These are phyloP conservation scores for Limosa lapponica DNA, from an alignment of 2,797 vertebrate species.

Conservation along the genomic window DNA sequence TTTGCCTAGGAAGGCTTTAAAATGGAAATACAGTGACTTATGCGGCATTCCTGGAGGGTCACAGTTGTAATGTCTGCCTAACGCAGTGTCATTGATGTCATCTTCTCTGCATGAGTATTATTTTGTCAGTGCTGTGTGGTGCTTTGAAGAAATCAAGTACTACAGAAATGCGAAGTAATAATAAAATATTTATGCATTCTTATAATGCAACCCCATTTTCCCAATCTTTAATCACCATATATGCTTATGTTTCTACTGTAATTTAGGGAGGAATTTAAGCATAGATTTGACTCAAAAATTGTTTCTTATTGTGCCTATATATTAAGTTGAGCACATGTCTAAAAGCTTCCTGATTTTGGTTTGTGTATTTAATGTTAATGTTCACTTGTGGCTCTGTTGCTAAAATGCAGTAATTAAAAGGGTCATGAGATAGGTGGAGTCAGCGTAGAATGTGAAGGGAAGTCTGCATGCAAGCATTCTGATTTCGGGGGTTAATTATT, in stretches of 20 bases:
- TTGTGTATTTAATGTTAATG: neutral
- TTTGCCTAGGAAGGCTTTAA: neutral
- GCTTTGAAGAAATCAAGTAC: neutral
- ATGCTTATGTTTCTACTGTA: neutral
- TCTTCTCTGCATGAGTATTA: neutral
- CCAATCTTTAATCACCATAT: neutral
- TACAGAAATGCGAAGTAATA: neutral
- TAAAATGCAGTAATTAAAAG: slow-evolving; percentile 1
- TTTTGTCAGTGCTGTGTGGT: neutral
- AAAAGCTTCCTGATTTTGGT: neutral
- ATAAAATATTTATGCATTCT: neutral
- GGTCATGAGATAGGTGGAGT: neutral
- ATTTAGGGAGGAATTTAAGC: neutral
- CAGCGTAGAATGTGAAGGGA: neutral
- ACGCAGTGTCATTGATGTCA: neutral
- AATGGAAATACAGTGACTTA: neutral
- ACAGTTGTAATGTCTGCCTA: neutral
- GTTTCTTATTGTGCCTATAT: neutral
- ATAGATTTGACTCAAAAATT: neutral
- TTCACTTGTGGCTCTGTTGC: neutral
- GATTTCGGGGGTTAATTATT: neutral
- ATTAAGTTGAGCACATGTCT: neutral
- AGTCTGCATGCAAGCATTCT: neutral
- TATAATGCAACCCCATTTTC: neutral
- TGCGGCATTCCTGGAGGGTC: neutral